A percentile compares a stretch with the other conserved stretches of the same genome.
These are phyloP conservation scores for Rhynchomys soricoides DNA, from an alignment of 2,113 vertebrate genomes.

Conservation along the genomic window DNA sequence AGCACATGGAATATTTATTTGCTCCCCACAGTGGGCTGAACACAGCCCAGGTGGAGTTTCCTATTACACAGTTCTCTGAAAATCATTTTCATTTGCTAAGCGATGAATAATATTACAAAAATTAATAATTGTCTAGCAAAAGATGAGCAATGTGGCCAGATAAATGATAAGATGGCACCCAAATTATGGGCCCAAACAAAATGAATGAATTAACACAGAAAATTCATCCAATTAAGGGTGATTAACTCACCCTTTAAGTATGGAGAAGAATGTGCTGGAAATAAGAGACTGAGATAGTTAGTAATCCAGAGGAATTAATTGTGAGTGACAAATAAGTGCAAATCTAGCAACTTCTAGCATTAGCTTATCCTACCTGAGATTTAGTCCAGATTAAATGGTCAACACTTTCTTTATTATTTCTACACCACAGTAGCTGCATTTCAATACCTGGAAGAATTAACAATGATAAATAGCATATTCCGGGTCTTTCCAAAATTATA, in stretches of 20 bases:
- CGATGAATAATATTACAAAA: fast-evolving
- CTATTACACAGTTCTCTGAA: neutral
- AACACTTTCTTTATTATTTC: neutral
- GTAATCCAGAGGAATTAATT: neutral
- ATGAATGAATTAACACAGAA: neutral
- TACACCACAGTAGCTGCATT: neutral
- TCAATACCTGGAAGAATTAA: neutral
- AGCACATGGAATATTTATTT: neutral
- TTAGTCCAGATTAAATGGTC: neutral
- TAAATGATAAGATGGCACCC: neutral
- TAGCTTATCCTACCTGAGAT: neutral
- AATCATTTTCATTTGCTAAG: neutral
- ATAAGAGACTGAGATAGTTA: neutral
- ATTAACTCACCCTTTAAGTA: neutral
- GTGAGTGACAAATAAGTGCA: neutral
- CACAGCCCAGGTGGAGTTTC: neutral
- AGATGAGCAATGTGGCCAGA: neutral
- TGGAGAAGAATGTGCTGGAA: neutral
- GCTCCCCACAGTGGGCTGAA: neutral
- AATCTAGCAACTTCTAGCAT: neutral
- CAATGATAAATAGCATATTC: neutral
- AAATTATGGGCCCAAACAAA: neutral
- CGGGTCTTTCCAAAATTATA: neutral
- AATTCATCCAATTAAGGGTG: neutral
- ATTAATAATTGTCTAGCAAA: neutral